These are phyloP conservation scores for Petrolisthes cinctipes DNA, from an alignment of 2,888 invertebrate genomes.

Conservation along the genomic window DNA sequence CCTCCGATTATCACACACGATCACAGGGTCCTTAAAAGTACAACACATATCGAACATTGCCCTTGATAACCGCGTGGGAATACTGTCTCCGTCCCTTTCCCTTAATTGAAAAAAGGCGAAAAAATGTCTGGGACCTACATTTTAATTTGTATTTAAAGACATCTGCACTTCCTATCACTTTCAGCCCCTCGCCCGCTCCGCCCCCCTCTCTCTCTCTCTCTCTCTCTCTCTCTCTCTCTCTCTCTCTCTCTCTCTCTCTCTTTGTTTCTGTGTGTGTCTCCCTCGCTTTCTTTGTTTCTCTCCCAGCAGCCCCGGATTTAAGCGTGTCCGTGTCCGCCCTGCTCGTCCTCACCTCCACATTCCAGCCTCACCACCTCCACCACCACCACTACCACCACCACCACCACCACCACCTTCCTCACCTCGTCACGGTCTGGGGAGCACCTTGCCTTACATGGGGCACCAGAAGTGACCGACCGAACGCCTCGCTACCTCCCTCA, in stretches of 20 bases:
- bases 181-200: neutral
- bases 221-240: conserved; percentile 5
- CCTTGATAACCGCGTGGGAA: no score
- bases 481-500: conserved; percentile 22
- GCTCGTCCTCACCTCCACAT: neutral
- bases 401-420: neutral
- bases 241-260: conserved; percentile 19
- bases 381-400: neutral
- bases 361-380: neutral
- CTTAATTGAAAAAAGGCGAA: no score
- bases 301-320: no score
- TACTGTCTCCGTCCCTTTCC: no score
- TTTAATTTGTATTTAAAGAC: no score
- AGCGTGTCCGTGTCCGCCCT: neutral
- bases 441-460: conserved; percentile 43
- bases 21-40: no score
- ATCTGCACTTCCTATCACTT: no score
- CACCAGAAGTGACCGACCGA: conserved; percentile 47
- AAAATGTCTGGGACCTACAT: no score
- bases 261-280: neutral
- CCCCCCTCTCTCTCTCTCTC: conserved; percentile 5
- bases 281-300: neutral
- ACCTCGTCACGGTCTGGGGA: conserved; percentile 34
- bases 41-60: no score
- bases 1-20: no score